Percentiles rank a stretch among this genome's conserved stretches.
Evolutionary conservation across 2,797 vertebrate genomes (phyloP).

Genomic region (Heliangelus exortis): DNA sequence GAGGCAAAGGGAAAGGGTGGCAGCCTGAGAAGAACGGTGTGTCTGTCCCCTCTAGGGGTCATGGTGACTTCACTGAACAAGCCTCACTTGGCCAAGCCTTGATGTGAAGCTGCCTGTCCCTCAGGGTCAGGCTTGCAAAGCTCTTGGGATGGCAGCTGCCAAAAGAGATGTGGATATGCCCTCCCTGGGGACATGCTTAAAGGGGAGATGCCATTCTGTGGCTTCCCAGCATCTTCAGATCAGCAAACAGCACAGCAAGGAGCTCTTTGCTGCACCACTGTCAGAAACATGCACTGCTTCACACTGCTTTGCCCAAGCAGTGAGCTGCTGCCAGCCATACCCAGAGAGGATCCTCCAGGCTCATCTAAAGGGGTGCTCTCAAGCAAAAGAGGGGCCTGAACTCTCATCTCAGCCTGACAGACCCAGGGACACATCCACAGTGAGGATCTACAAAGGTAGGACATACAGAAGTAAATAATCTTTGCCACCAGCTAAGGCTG

Average conservation of each 20-base stretch:
- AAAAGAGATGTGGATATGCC: neutral
- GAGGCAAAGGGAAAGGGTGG: neutral
- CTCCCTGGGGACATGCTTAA: neutral
- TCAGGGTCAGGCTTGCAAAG: neutral
- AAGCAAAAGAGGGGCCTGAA: neutral
- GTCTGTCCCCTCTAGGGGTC: neutral
- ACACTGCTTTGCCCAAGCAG: too few relatives aligned
- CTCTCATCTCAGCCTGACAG: neutral
- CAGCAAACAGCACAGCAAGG: neutral
- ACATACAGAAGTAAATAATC: neutral
- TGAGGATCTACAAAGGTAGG: neutral
- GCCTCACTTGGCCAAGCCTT: neutral
- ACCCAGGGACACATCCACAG: neutral
- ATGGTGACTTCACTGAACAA: neutral
- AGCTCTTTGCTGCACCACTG: neutral
- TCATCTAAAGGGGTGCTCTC: neutral
- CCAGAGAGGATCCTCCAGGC: neutral
- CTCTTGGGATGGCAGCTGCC: neutral
- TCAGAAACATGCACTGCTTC: neutral
- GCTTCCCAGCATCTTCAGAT: neutral
- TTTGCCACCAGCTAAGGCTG: neutral
- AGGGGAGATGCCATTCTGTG: neutral
- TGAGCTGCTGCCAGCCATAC: too few relatives aligned
- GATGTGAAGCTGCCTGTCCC: neutral
- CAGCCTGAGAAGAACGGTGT: neutral